Evolutionary conservation across 1,140 invertebrate genomes (phyloP).

Genomic region (Drosophila azteca): DNA sequence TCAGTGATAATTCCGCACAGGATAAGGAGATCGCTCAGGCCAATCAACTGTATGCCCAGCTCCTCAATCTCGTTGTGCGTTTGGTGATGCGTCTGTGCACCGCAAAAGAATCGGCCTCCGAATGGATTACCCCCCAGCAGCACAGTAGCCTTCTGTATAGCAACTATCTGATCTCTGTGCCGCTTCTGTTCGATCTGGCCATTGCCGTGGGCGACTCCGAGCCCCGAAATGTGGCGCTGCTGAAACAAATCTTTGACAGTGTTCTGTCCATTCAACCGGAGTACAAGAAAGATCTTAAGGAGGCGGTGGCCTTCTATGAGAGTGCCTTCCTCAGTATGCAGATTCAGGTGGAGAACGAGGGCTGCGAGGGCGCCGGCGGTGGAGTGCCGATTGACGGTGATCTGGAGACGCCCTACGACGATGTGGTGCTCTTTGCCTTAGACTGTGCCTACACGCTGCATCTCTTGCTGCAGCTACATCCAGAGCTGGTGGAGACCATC

Average conservation of each 20-base stretch:
- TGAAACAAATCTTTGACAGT: constrained; percentile 87
- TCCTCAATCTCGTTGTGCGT: constrained; percentile 88
- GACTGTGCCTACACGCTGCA: constrained; percentile 88
- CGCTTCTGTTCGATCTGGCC: constrained; percentile 91
- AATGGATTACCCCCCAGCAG: constrained; percentile 87
- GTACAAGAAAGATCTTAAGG: constrained; percentile 88
- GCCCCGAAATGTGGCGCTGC: constrained; percentile 86
- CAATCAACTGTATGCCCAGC: constrained; percentile 84
- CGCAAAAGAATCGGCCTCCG: constrained; percentile 89
- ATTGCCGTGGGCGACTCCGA: constrained; percentile 87
- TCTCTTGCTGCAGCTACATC: constrained; percentile 87
- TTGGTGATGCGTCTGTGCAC: constrained; percentile 90
- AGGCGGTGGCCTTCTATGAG: constrained; percentile 85
- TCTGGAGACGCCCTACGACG: constrained; percentile 85
- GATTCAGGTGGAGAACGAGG: constrained; percentile 78
- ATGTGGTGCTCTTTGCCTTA: constrained; percentile 89
- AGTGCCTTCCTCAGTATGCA: constrained; percentile 77
- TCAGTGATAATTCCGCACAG: constrained; percentile 50
- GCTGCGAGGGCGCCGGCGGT: constrained; percentile 74
- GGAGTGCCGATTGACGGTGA: constrained; percentile 60
- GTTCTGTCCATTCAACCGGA: constrained; percentile 89
- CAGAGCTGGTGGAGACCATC: constrained; percentile 82
- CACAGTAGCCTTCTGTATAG: constrained; percentile 90
- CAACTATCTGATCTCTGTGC: constrained; percentile 92
- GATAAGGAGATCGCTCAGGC: constrained; percentile 49